Conservation (phyloP, 2,888 invertebrate genomes). For the Trissonchulus latispiculum region DNA sequence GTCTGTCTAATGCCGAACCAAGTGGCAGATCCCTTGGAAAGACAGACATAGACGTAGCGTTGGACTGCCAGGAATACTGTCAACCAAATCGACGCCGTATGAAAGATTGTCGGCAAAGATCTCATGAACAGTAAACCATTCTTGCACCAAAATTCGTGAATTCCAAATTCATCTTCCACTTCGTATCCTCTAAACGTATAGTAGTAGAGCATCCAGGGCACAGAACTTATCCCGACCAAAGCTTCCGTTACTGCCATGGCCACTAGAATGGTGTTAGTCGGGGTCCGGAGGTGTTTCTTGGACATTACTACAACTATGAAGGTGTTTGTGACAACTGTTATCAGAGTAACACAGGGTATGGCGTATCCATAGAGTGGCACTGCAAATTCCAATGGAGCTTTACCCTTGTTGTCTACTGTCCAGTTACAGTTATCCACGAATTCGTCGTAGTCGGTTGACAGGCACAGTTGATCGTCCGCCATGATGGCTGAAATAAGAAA, state of each 20-base stretch:
- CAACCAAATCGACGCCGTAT: slow-evolving; percentile 85
- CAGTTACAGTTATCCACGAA: background rate
- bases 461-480: no score
- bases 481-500: no score
- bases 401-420: background rate
- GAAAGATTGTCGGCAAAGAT: slow-evolving; percentile 68
- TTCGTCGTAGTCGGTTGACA: background rate
- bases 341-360: slow-evolving; percentile 8
- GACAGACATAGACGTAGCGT: slow-evolving; percentile 82
- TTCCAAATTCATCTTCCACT: slow-evolving; percentile 25
- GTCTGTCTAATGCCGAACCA: background rate
- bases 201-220: slow-evolving; percentile 40
- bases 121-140: slow-evolving; percentile 51
- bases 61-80: slow-evolving; percentile 80
- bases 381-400: slow-evolving; percentile 6
- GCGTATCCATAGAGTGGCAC: slow-evolving; percentile 18
- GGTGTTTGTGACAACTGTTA: slow-evolving; percentile 14
- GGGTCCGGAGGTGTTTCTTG: background rate
- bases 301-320: slow-evolving; percentile 18
- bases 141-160: slow-evolving; percentile 28
- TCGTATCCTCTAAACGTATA: slow-evolving; percentile 34
- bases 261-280: slow-evolving; percentile 34
- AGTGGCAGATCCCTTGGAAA: background rate
- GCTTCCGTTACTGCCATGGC: slow-evolving; percentile 40
- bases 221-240: slow-evolving; percentile 35